A percentile compares a stretch with the other conserved stretches of the same genome.
phyloP scores from a whole-genome alignment of 2,113 vertebrate genomes.

The Oncorhynchus gorbuscha region DNA sequence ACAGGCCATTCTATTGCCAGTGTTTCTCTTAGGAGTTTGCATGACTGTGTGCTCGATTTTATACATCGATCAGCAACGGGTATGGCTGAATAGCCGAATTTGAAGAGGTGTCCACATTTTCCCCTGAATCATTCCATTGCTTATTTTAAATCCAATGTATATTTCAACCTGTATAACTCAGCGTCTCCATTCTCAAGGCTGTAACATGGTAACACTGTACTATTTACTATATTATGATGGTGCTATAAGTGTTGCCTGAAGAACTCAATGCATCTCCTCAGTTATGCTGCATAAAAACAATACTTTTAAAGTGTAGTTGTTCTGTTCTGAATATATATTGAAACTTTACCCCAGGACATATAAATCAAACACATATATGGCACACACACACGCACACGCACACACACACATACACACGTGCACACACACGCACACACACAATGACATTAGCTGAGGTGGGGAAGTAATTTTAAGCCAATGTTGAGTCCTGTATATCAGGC shows the following conservation, averaged over 20 bases:
- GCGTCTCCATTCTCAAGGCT: background rate
- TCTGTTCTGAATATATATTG: background rate
- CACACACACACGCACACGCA: background rate
- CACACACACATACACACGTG: background rate
- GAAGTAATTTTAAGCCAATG: slow-evolving; percentile 26
- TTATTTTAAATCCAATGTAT: background rate
- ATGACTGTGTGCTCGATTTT: too few species aligned
- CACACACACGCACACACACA: background rate
- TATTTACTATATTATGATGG: background rate
- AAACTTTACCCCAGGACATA: background rate
- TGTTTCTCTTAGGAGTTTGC: too few species aligned
- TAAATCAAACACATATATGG: background rate
- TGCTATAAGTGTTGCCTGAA: background rate
- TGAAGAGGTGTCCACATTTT: too few species aligned
- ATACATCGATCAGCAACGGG: too few species aligned
- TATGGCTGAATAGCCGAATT: too few species aligned
- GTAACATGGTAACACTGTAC: background rate
- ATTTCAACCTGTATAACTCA: background rate
- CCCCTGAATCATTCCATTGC: background rate
- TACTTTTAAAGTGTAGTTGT: background rate
- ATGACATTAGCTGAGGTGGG: background rate
- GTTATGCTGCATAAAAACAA: background rate
- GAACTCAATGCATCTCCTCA: background rate
- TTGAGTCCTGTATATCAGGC: slow-evolving; percentile 24
- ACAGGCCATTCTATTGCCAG: too few species aligned